Base-by-base conservation (phyloP, 2,113 vertebrate species). In the Excalfactoria chinensis region DNA sequence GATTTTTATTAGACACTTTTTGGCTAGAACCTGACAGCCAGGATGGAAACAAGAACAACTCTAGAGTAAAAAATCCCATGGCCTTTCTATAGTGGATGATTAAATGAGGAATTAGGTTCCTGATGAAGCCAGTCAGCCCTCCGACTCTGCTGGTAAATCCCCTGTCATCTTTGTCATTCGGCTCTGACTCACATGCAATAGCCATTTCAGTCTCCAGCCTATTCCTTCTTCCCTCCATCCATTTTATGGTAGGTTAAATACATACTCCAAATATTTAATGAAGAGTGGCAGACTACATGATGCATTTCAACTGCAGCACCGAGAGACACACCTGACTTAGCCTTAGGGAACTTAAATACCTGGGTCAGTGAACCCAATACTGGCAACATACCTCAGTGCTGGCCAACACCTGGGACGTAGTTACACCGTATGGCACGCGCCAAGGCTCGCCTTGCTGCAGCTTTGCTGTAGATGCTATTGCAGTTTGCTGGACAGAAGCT, bases 131-230 rank as follows among this genome's bases (percentile, higher is more conserved):
- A 92, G 34, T 12, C 68, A 87, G 78, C 78, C 74, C 90, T 71
- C 41, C 75, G 81, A 89, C 86, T 89, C 68, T 64, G 23, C 34
- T 16, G 46, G 37, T 89, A 87, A 83, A 87, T 83, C 74, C 77
- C 71, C 81, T 69, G 78, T 76, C 86, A 80, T 79, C 67, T 53
- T 37, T 67, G 63, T 51, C 78, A 75, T 79, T 93, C 55, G 84
- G 41, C 73, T 84, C 86, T 91, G 93, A 86, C 78, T 94, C 77
- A 84, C 58, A 30, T 26, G 51, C 75, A 73, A 71, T 26, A 43
- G 67, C 34, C n/a, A 35, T 58, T 41, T 85, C 37, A 53, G 60
- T 21, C 30, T 26, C 30, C 13, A 64, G 48, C 20, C 67, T 66
- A 25, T 32, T 85, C 41, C 35, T 22, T 56, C 73, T 44, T 18